Evolutionary conservation across 1,140 invertebrate species (phyloP), one percentile per base, ranked within the genome.

Genomic region (Anastrepha ludens): DNA sequence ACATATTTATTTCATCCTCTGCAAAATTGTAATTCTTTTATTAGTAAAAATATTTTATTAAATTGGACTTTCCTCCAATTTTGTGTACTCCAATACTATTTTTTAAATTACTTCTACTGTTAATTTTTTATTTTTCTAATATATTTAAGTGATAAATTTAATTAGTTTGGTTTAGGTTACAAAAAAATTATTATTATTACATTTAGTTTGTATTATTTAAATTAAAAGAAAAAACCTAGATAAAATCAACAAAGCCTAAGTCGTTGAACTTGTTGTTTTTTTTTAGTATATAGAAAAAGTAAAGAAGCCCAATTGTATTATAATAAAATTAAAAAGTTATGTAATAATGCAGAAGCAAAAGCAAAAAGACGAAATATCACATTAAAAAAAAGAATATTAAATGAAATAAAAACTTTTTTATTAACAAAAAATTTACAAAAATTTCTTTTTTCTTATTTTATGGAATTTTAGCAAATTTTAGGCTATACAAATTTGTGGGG

Each of bases 231-330:
- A 15, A 70, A 70, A 70, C 5, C 4, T 50, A 50, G 15, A 7
- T 55, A 50, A 9, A 78, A 50, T 50, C 70, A 78, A 78, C 70
- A 78, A 78, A 78, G 7, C 70, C 44, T 78, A 78, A 78, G 44
- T 78, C 70, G 70, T 78, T 78, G 47, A 78, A 78, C 47, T 78
- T 78, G 70, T 50, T 50, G 70, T 78, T 50, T 78, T 78, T 78
- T 2, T 78, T 70, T 70, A 44, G 44, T 20, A 62, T n/a, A 78
- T n/a, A 74, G 1, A 74, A 74, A 47, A 47, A 29, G 29, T 29
- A 29, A 29, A 29, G 29, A 29, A 29, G 29, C 29, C 44, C 70
- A 44, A 47, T 74, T 74, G 70, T 74, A 74, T 74, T 74, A 47
- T 47, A 74, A 74, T 44, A 74, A 74, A 70, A 39, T 29, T 55